Percentiles rank a stretch among this genome's conserved stretches.
These are phyloP conservation scores for Hybos culiciformis DNA, from an alignment of 2,888 invertebrate species.

Conservation along the genomic window DNA sequence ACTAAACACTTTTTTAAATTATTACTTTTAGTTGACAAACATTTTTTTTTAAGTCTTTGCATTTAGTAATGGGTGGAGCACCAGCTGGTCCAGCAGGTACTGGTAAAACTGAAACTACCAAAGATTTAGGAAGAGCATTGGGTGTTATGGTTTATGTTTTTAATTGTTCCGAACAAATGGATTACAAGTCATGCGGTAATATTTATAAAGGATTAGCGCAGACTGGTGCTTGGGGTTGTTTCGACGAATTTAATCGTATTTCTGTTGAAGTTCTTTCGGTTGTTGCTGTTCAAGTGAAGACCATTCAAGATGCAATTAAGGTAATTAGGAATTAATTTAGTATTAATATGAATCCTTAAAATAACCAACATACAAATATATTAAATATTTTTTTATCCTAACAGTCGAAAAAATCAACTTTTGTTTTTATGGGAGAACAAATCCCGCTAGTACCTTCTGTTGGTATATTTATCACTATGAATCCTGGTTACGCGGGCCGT, in stretches of 20 bases:
- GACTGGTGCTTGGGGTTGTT: conserved; percentile 95
- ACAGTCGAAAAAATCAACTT: conserved; percentile 54
- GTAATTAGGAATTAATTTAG: conserved; percentile 23
- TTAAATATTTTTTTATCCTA: conserved; percentile 13
- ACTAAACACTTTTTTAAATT: too few relatives aligned
- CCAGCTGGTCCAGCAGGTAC: conserved; percentile 94
- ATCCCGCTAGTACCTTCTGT: conserved; percentile 64
- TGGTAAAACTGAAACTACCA: conserved; percentile 95
- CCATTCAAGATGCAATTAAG: conserved; percentile 77
- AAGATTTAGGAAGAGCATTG: conserved; percentile 89
- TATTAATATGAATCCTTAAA: not conserved
- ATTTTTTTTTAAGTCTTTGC: conserved; percentile 58
- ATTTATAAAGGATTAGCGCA: conserved; percentile 90
- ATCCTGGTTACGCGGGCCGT: conserved; percentile 90
- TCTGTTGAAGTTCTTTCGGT: conserved; percentile 95
- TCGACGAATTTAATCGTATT: conserved; percentile 95
- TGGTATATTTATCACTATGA: conserved; percentile 95
- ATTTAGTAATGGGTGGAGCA: conserved; percentile 90
- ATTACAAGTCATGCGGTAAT: conserved; percentile 90
- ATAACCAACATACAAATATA: not conserved
- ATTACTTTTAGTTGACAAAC: too few relatives aligned
- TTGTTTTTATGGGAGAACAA: conserved; percentile 75
- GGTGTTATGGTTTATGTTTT: conserved; percentile 97
- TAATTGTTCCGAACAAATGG: conserved; percentile 97
- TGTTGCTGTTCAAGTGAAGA: conserved; percentile 87